A percentile compares a stretch with the other conserved stretches of the same genome.
Evolutionary conservation across 2,797 vertebrate genomes (phyloP).

Genomic region (Dermochelys coriacea): DNA sequence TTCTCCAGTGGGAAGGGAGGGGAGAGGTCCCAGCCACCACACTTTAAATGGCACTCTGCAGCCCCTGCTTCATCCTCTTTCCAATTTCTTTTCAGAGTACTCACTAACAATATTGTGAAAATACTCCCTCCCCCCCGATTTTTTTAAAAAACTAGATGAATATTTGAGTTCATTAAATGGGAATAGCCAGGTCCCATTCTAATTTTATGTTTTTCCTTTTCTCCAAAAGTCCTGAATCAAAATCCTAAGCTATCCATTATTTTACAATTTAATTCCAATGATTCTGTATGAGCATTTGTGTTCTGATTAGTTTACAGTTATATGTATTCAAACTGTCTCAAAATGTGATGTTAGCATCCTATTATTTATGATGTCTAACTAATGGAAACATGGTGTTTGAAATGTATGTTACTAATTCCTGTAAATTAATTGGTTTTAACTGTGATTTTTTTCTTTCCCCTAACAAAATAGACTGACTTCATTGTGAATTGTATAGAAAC

Average conservation of each 20-base stretch:
- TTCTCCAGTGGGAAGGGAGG: not conserved
- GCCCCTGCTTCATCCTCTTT: not conserved
- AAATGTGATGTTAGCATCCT: not conserved
- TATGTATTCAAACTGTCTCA: not conserved
- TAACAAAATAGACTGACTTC: constrained; percentile 52
- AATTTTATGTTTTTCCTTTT: not conserved
- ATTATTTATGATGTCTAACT: constrained; percentile 42
- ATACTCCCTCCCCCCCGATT: too few relatives aligned
- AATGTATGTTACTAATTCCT: constrained; percentile 11
- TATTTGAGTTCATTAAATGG: not conserved
- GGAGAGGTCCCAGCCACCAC: not conserved
- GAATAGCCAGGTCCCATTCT: not conserved
- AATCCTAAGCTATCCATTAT: constrained; percentile 19
- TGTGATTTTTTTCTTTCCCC: not conserved
- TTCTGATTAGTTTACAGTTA: constrained; percentile 7
- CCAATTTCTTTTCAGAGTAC: not conserved
- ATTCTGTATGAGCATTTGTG: not conserved
- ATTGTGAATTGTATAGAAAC: constrained; percentile 33
- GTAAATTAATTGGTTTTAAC: constrained; percentile 43
- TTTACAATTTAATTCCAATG: not conserved
- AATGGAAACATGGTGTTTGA: constrained; percentile 35
- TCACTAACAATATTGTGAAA: not conserved
- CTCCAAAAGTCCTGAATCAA: not conserved
- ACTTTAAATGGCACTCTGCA: not conserved
- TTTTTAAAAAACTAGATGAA: not conserved